A percentile compares a stretch with the other conserved stretches of the same genome.
phyloP scores from a whole-genome alignment of 2,113 vertebrate species.

The Melanerpes formicivorus region DNA sequence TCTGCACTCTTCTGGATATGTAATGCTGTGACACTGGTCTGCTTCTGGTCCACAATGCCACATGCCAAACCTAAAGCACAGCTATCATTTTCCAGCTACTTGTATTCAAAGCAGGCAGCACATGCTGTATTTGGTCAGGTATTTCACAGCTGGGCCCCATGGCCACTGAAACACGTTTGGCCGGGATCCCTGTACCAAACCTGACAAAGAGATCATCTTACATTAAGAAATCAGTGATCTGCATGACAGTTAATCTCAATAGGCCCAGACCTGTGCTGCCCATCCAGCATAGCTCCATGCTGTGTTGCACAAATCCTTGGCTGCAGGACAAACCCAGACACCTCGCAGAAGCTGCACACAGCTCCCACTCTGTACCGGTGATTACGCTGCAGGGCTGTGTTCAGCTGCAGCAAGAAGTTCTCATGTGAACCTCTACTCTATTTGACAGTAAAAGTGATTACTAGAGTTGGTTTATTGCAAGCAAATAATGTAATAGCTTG shows the following conservation, averaged over 20 bases:
- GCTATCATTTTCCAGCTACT: neutral
- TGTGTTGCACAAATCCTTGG: neutral
- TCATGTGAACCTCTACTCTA: neutral
- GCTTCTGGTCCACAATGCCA: neutral
- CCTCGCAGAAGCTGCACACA: neutral
- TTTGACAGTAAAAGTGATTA: neutral
- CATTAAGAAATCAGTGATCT: neutral
- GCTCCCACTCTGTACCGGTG: too few species aligned
- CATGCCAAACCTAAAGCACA: neutral
- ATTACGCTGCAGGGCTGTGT: too few species aligned
- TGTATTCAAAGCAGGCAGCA: neutral
- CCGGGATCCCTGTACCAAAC: fast-evolving
- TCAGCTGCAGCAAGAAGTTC: neutral
- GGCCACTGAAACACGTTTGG: neutral
- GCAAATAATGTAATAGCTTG: neutral
- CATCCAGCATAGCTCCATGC: fast-evolving
- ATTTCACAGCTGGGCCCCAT: fast-evolving
- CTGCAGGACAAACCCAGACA: neutral
- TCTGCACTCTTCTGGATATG: neutral
- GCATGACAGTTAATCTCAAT: fast-evolving
- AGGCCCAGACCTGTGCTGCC: neutral
- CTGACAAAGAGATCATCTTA: neutral
- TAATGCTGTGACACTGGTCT: neutral
- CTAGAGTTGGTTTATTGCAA: neutral
- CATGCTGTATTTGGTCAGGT: neutral